phyloP scores from a whole-genome alignment of 2,888 invertebrate genomes.

The Agonopterix heracliana region DNA sequence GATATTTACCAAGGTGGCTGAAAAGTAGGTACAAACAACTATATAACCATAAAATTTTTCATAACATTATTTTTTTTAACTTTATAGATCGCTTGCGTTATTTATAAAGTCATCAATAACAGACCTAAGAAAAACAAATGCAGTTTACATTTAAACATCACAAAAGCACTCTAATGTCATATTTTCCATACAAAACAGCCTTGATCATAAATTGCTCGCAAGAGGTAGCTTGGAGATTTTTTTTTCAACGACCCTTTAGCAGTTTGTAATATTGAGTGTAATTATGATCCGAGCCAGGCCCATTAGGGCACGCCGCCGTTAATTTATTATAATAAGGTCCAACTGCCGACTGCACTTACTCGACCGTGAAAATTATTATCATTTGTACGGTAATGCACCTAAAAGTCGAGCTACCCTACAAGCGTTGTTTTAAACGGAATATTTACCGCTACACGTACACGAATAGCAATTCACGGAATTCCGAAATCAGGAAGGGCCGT shows the following conservation, averaged over 20 bases:
- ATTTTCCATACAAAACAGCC: too few species aligned
- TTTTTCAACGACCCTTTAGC: constrained; percentile 51
- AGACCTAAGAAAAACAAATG: too few species aligned
- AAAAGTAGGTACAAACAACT: too few species aligned
- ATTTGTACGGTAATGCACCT: constrained; percentile 43
- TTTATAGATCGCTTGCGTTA: too few species aligned
- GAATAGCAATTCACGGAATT: constrained; percentile 7
- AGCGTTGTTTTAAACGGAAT: neutral
- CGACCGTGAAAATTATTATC: constrained; percentile 69
- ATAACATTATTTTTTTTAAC: too few species aligned
- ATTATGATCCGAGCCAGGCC: constrained; percentile 50
- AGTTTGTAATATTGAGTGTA: constrained; percentile 54
- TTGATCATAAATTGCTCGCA: too few species aligned
- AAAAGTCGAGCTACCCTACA: neutral
- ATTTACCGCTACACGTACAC: neutral
- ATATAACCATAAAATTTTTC: too few species aligned
- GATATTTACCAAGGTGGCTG: too few species aligned
- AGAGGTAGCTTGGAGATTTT: neutral
- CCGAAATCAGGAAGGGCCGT: constrained; percentile 10
- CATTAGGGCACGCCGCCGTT: constrained; percentile 62
- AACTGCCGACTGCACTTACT: constrained; percentile 59
- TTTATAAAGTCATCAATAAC: too few species aligned
- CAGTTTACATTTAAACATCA: too few species aligned
- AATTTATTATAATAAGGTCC: constrained; percentile 71
- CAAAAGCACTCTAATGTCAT: too few species aligned